Base-by-base conservation (phyloP, 37 sponge, comb jelly and placozoan species). In the Theonella swinhoei region DNA sequence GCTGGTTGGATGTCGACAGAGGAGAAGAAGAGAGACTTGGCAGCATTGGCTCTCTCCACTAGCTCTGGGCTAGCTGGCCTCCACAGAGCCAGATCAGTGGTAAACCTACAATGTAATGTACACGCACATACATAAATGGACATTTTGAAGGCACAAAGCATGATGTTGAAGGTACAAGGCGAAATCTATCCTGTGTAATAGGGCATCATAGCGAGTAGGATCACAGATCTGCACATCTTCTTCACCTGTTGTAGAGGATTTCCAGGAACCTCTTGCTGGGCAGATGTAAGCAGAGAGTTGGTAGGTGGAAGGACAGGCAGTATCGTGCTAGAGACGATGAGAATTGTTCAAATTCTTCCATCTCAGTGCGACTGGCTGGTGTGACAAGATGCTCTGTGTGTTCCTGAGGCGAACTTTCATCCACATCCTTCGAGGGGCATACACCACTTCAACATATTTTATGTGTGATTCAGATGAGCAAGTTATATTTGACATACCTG, bases 191-290 rank as follows among this genome's bases (percentile, higher is more conserved):
- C 61, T 59, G 20, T 22, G 61, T 59, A n/a, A n/a, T n/a, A n/a
- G n/a, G n/a, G n/a, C n/a, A n/a, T n/a, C n/a, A n/a, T n/a, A 38
- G 9, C 4, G 39, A 71, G 24, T 36, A 24, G 41, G 24, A 42
- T 41, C 1, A 32, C 75, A 11, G 24, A 65, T 23, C 37, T 64
- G 64, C 64, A 34, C n/a, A n/a, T n/a, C n/a, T n/a, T n/a, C n/a
- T n/a, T 62, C 11, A 91, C 89, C 93, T 80, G 79, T 88, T 81
- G 43, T 85, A 81, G 31, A 93, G 74, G 3, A 68, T 85, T 72
- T 88, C 78, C 29, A 88, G 78, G 86, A 93, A 88, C 0, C 62
- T 30, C 70, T 93, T 85, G 70, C 79, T 85, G 36, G 93, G 93
- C 3, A 93, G 70, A 73, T 93, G 93, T 24, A 88, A 37, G 24